Evolutionary conservation across 2,113 vertebrate species (phyloP).

Genomic region (Pedionomus torquatus): DNA sequence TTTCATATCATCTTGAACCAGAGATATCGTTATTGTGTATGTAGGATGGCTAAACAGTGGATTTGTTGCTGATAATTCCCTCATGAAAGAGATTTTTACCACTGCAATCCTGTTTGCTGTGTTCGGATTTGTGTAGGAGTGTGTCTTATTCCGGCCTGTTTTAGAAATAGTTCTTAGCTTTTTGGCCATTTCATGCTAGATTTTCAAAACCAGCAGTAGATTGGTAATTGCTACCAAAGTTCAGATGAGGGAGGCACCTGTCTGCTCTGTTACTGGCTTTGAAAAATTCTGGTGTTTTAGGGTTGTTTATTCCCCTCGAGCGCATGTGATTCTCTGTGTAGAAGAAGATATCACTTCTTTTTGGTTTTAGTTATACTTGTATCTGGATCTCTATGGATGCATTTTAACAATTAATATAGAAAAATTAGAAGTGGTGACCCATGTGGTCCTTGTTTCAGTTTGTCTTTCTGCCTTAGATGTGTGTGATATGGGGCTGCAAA

Average conservation of each 20-base stretch:
- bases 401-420: not conserved
- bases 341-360: not conserved
- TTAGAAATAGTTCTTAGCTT: not conserved
- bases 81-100: not conserved
- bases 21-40: not conserved
- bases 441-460: not conserved
- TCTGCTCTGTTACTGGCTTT: not conserved
- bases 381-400: not conserved
- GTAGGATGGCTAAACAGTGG: not conserved
- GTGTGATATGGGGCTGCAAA: not conserved
- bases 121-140: not conserved
- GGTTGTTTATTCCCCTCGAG: fast-evolving
- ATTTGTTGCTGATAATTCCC: not conserved
- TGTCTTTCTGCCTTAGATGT: not conserved
- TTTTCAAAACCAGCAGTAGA: not conserved
- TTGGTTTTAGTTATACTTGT: not conserved
- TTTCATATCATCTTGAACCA: not conserved
- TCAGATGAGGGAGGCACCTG: not conserved
- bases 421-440: not conserved
- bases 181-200: not conserved
- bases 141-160: not conserved
- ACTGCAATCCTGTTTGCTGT: not conserved
- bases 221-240: not conserved
- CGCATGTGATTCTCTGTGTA: not conserved
- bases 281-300: not conserved